Evolutionary conservation across 2,113 vertebrate genomes (phyloP).

Genomic region (Halichoerus grypus): DNA sequence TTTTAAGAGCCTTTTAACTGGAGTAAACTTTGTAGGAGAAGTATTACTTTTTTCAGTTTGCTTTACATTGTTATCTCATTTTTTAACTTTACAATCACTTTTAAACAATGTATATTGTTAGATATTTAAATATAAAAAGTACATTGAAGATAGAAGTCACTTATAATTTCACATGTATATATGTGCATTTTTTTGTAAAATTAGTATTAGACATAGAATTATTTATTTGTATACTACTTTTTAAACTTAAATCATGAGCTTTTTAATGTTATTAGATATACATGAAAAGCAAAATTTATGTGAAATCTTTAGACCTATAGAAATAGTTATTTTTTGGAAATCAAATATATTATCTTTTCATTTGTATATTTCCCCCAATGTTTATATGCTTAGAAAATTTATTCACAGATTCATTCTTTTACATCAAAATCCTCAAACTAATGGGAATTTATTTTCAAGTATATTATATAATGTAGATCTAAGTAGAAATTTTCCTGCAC

Average conservation of each 20-base stretch:
- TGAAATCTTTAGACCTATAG: not conserved
- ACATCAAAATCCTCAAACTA: not conserved
- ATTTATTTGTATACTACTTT: not conserved
- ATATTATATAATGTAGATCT: not conserved
- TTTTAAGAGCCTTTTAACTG: conserved; percentile 34
- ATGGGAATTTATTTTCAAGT: conserved; percentile 33
- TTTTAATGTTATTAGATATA: not conserved
- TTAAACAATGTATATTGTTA: not conserved
- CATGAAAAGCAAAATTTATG: not conserved
- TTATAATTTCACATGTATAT: not conserved
- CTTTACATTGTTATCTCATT: not conserved
- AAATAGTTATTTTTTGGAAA: not conserved
- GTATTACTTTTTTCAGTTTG: not conserved
- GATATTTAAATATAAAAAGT: not conserved
- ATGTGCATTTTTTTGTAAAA: not conserved
- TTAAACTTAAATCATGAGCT: not conserved
- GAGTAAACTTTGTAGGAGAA: not conserved
- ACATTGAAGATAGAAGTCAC: not conserved
- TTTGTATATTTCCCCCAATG: not conserved
- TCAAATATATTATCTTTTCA: not conserved
- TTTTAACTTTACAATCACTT: not conserved
- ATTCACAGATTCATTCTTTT: conserved; percentile 13
- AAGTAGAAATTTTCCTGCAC: not conserved
- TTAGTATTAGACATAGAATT: not conserved
- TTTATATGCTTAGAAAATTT: not conserved